Percentiles rank a stretch among this genome's conserved stretches.
Evolutionary conservation across 1,140 invertebrate species (phyloP).

Genomic region (Drosophila ohnishii): DNA sequence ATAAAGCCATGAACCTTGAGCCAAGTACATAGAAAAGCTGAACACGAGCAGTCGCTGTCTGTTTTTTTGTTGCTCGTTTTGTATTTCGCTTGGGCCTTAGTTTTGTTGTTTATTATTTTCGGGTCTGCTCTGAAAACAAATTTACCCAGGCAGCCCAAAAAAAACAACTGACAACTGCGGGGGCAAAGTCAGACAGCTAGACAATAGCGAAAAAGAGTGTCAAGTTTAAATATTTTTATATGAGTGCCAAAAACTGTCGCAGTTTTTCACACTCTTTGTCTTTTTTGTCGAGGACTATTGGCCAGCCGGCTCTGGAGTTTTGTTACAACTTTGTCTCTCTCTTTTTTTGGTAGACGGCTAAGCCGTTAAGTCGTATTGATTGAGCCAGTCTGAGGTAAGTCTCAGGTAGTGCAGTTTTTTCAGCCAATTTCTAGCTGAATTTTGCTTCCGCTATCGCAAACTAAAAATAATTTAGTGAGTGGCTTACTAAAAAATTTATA

Average conservation of each 20-base stretch:
- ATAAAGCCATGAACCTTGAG: constrained; percentile 78
- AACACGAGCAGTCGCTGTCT: constrained; percentile 45
- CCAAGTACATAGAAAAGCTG: constrained; percentile 67
- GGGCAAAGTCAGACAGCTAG: constrained; percentile 25
- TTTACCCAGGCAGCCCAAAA: constrained; percentile 32
- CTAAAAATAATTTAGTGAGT: not conserved
- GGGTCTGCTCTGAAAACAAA: constrained; percentile 49
- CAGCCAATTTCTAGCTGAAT: constrained; percentile 3
- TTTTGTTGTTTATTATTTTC: constrained; percentile 58
- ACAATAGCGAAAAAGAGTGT: constrained; percentile 60
- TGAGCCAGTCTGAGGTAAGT: constrained; percentile 10
- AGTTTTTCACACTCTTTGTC: constrained; percentile 39
- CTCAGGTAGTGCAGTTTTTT: constrained; percentile 7
- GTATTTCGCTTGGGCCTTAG: constrained; percentile 14
- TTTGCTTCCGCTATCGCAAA: not conserved
- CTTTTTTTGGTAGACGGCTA: constrained; percentile 21
- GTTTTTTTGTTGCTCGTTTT: constrained; percentile 13
- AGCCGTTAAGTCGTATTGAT: constrained; percentile 69
- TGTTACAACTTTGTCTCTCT: constrained; percentile 40
- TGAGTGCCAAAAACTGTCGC: constrained; percentile 57
- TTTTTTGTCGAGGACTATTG: constrained; percentile 25
- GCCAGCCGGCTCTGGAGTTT: constrained; percentile 37
- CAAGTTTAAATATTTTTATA: constrained; percentile 73
- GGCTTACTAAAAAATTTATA: constrained; percentile 24
- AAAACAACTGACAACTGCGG: constrained; percentile 53